Conservation (phyloP, 2,888 invertebrate genomes). For the Agonopterix alstromeriana region DNA sequence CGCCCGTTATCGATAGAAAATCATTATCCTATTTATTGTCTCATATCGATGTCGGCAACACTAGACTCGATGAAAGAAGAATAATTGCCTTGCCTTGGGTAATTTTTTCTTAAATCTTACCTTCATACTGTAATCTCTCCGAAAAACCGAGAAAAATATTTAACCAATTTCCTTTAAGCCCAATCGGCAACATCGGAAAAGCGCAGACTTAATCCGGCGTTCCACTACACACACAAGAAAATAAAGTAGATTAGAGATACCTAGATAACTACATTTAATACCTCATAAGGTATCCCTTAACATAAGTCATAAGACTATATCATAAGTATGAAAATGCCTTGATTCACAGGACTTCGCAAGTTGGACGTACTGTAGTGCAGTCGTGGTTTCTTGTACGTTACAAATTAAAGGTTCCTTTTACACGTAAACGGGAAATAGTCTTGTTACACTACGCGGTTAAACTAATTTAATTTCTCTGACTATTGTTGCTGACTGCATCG, state of each 20-base stretch:
- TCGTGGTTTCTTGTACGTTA: conserved; percentile 9
- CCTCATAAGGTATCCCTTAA: no score
- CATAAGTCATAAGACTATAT: no score
- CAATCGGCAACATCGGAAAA: conserved; percentile 24
- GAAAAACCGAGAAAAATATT: conserved; percentile 25
- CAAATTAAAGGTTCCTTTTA: conserved; percentile 13
- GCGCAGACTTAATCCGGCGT: conserved; percentile 36
- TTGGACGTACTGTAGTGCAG: conserved; percentile 1
- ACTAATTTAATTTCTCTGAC: conserved; percentile 4
- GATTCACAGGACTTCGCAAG: no score
- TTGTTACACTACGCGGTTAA: conserved; percentile 1
- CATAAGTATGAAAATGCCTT: no score
- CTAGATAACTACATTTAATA: background rate
- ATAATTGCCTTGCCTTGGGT: no score
- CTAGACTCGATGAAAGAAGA: no score
- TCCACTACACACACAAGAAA: conserved; percentile 31
- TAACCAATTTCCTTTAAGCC: conserved; percentile 40
- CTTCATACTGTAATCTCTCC: no score
- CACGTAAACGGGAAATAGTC: conserved; percentile 9
- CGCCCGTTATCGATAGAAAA: no score
- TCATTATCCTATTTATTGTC: no score
- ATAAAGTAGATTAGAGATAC: conserved; percentile 27
- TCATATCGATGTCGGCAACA: no score
- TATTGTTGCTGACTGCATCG: background rate
- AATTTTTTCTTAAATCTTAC: no score